phyloP scores from a whole-genome alignment of 2,113 vertebrate species.

The Philantomba maxwellii region DNA sequence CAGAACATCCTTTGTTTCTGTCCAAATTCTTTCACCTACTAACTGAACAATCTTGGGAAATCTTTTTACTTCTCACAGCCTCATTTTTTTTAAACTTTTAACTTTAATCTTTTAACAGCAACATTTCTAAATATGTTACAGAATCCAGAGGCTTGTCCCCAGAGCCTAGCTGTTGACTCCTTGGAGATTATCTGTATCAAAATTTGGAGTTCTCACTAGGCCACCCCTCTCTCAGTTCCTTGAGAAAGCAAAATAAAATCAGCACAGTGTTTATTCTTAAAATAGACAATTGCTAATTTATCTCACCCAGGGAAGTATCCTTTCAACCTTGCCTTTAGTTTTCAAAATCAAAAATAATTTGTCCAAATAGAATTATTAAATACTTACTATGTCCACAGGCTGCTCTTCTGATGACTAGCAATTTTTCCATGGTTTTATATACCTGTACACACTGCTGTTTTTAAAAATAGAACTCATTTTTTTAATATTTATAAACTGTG shows the following conservation, averaged over 20 bases:
- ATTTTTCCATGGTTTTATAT: neutral
- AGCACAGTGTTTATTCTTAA: neutral
- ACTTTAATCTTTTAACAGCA: neutral
- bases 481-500: neutral
- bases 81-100: neutral
- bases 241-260: neutral
- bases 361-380: neutral
- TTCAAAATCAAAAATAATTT: neutral
- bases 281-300: neutral
- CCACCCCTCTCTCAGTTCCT: neutral
- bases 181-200: neutral
- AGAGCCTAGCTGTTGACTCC: neutral
- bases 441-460: neutral
- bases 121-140: neutral
- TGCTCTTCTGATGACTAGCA: neutral
- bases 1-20: conserved; percentile 33
- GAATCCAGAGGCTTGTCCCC: neutral
- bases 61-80: neutral
- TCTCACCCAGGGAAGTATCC: neutral
- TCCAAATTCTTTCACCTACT: neutral
- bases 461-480: neutral
- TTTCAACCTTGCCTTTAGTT: neutral
- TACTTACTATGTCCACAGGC: neutral
- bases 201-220: neutral
- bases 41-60: neutral